Percentiles rank a stretch among this genome's conserved stretches.
These are phyloP conservation scores for Catostylus mosaicus DNA, from an alignment of 30 jellyfish, hydroid and myxozoan genomes.

Conservation along the genomic window DNA sequence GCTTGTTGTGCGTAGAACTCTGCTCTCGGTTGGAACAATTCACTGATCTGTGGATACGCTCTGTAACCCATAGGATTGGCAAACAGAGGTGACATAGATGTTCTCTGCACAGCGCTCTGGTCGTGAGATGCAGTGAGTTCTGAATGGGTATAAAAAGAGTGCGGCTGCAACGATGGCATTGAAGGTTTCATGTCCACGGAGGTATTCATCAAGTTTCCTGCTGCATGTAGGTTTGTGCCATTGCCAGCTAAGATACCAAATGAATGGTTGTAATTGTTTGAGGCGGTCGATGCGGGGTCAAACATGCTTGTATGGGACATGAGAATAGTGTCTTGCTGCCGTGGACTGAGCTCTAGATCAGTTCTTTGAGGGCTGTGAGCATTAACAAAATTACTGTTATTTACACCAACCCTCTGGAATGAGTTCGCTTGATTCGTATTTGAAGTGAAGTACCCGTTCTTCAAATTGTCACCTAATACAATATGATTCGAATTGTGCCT, in stretches of 20 bases:
- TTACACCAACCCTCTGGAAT: slow-evolving; percentile 32
- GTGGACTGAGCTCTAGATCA: slow-evolving; percentile 50
- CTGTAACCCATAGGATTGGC: slow-evolving; percentile 83
- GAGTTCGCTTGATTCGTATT: slow-evolving; percentile 54
- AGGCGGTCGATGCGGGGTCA: slow-evolving; percentile 65
- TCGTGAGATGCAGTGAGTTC: slow-evolving; percentile 77
- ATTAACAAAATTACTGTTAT: slow-evolving; percentile 7
- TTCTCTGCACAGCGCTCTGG: slow-evolving; percentile 72
- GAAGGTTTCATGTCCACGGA: slow-evolving; percentile 63
- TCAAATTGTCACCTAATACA: slow-evolving; percentile 47
- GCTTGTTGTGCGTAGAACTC: slow-evolving; percentile 92
- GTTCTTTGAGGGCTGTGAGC: slow-evolving; percentile 61
- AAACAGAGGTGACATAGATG: slow-evolving; percentile 70
- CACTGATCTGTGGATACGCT: slow-evolving; percentile 91
- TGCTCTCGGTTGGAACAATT: slow-evolving; percentile 83
- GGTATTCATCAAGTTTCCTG: slow-evolving; percentile 64
- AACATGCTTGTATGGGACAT: slow-evolving; percentile 68
- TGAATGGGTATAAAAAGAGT: slow-evolving; percentile 71
- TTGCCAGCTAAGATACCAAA: slow-evolving; percentile 74
- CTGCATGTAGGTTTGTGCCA: slow-evolving; percentile 55
- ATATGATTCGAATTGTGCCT: slow-evolving; percentile 58
- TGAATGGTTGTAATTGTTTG: slow-evolving; percentile 58
- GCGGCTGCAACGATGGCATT: slow-evolving; percentile 72
- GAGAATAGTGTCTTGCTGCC: slow-evolving; percentile 54
- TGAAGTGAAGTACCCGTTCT: slow-evolving; percentile 60